Evolutionary conservation across 2,113 vertebrate genomes (phyloP).

Genomic region (Corapipo altera): DNA sequence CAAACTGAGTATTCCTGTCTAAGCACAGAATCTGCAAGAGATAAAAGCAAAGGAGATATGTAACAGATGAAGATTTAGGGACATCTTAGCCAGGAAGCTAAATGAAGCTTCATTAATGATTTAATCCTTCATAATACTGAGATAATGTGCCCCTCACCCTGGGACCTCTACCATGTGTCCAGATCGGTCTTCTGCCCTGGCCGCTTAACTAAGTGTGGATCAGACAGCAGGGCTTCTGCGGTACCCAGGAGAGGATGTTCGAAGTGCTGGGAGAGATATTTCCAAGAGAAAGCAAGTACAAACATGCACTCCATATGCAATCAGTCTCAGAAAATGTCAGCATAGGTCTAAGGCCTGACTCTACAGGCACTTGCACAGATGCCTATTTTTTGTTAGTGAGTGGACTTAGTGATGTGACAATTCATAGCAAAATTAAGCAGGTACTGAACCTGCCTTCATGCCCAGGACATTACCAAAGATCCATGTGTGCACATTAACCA

Average conservation of each 20-base stretch:
- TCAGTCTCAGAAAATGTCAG: neutral
- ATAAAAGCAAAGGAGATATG: neutral
- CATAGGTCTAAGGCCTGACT: neutral
- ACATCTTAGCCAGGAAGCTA: neutral
- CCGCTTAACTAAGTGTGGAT: fast-evolving
- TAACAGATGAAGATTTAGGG: neutral
- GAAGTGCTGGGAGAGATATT: neutral
- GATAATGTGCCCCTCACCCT: neutral
- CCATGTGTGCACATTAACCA: fast-evolving
- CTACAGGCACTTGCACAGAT: neutral
- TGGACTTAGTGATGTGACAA: neutral
- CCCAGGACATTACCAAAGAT: neutral
- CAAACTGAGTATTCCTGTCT: neutral
- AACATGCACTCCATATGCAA: neutral
- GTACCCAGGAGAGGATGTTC: neutral
- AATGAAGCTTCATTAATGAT: neutral
- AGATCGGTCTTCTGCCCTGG: neutral
- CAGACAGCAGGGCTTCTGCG: neutral
- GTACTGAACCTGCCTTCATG: neutral
- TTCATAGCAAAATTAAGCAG: neutral
- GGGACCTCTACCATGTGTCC: neutral
- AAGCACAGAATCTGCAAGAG: neutral
- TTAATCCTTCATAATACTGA: neutral
- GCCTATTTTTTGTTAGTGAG: neutral
- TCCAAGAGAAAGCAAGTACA: neutral